A percentile compares a stretch with the other conserved stretches of the same genome.
These are phyloP conservation scores for Euschistus heros DNA, from an alignment of 1,140 invertebrate species.

Conservation along the genomic window DNA sequence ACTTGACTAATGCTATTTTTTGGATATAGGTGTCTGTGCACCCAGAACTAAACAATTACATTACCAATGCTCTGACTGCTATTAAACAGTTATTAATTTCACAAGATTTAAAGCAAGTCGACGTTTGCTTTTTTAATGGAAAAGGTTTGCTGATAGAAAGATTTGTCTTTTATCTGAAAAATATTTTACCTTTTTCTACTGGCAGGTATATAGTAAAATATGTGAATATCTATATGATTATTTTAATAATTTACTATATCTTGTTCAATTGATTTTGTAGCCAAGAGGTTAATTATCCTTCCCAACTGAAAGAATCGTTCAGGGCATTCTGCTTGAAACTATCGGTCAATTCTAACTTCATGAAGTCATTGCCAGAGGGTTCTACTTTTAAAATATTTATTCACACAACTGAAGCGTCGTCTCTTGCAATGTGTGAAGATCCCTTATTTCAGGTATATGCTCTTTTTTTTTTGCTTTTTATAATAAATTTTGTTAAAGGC, in stretches of 20 bases:
- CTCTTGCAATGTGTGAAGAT: conserved; percentile 32
- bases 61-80: conserved; percentile 41
- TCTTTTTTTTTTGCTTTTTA: too few species aligned
- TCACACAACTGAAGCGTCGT: conserved; percentile 43
- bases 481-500: not conserved
- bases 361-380: conserved; percentile 40
- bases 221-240: not conserved
- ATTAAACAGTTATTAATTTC: conserved; percentile 38
- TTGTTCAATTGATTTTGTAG: not conserved
- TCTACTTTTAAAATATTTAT: conserved; percentile 44
- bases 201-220: conserved; percentile 1
- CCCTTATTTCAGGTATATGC: conserved; percentile 15
- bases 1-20: too few species aligned
- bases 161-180: conserved; percentile 43
- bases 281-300: conserved; percentile 43
- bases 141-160: conserved; percentile 37
- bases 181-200: conserved; percentile 17
- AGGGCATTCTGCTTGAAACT: conserved; percentile 46
- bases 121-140: conserved; percentile 39
- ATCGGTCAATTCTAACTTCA: conserved; percentile 37
- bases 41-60: conserved; percentile 47
- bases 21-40: conserved; percentile 40
- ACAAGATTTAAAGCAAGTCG: conserved; percentile 34
- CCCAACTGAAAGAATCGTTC: conserved; percentile 46
- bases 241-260: not conserved